These are phyloP conservation scores for Folsomia candida DNA, from an alignment of 2,888 invertebrate genomes.

Conservation along the genomic window DNA sequence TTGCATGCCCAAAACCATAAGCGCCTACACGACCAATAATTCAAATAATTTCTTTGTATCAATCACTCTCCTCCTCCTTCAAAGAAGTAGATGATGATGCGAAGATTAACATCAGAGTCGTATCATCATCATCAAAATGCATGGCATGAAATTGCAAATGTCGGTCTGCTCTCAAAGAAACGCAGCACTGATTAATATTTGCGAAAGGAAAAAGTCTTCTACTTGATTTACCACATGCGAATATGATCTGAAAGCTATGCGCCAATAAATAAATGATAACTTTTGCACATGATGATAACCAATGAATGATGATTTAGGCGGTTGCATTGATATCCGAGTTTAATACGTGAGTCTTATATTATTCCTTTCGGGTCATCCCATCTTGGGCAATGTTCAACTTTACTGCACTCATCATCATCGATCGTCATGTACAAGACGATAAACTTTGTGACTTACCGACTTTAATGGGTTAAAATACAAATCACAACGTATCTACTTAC, in stretches of 20 bases:
- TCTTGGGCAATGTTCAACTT: neutral
- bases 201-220: too few species aligned
- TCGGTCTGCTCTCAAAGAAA: neutral
- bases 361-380: neutral
- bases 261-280: too few species aligned
- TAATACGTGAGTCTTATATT: neutral
- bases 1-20: neutral
- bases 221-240: too few species aligned
- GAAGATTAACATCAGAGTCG: neutral
- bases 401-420: neutral
- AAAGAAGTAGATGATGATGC: neutral
- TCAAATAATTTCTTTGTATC: too few species aligned
- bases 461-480: neutral
- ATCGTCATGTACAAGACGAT: neutral
- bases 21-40: too few species aligned
- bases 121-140: neutral
- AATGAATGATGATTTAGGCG: neutral
- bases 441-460: neutral
- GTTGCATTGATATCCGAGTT: neutral
- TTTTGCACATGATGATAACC: neutral
- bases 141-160: neutral
- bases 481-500: conserved; percentile 31
- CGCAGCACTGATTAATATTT: neutral
- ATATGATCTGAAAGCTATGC: too few species aligned
- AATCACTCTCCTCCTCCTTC: neutral